Evolutionary conservation across 2,113 vertebrate species (phyloP), one percentile per base, ranked within the genome.

Genomic region (Trichomycterus rosablanca): DNA sequence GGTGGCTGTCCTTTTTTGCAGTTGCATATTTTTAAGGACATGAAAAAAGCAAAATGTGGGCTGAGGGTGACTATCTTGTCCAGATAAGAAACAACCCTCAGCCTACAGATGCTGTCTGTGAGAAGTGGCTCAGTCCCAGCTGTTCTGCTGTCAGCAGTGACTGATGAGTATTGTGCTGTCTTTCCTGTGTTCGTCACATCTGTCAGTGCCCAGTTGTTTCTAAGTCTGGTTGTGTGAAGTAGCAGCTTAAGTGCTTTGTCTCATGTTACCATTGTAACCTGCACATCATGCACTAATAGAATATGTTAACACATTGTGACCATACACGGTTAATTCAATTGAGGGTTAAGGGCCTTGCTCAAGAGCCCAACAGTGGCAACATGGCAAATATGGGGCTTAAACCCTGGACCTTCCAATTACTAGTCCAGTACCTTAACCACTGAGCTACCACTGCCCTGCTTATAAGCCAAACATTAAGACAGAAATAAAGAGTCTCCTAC

Each of bases 101-200:
- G n/a, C 4, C 32, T 49, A 37, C 32, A 49, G 32, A 35, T 46
- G 15, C 19, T 23, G 11, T 3, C 44, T 18, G 7, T 20, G 16
- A 40, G 18, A 15, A 40, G 34, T 49, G 34, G 15, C 43, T 46
- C 42, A 37, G 9, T 12, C 15, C 32, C 63, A 65, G 63, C 52
- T 65, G 63, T 48, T 39, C n/a, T 7, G 16, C 52, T 56, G 62
- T 56, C 62, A 48, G 22, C 32, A 46, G 15, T 65, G 62, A 49
- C 52, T 46, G 62, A 65, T 56, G 22, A 39, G 62, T 16, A 52
- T 12, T 40, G 26, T 35, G 7, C 30, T 32, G 26, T 52, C 51
- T 39, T 28, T 10, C 43, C 32, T 53, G 57, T 18, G 19, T n/a
- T 44, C 32, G n/a, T 24, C 42, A 40, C n/a, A 14, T 37, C 54